Base-by-base conservation (phyloP, 2,888 invertebrate genomes). In the Eurytoma californica region DNA sequence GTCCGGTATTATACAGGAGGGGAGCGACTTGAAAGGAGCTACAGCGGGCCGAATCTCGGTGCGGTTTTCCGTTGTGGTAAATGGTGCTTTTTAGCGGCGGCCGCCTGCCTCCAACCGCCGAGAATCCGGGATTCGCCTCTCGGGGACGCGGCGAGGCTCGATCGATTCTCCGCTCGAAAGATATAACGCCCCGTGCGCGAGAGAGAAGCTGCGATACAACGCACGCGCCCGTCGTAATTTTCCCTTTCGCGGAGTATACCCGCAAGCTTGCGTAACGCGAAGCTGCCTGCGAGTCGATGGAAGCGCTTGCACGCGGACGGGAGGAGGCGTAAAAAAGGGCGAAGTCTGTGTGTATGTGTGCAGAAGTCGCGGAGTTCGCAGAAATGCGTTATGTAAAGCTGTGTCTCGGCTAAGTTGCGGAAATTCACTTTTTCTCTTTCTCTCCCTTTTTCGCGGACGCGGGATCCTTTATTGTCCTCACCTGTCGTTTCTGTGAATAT, bases 51-150 rank as follows among this genome's bases (percentile, higher is more conserved):
- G 13, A n/a, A n/a, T n/a, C 85, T 53, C 53, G 53, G 53, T 53
- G 53, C n/a, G 53, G 53, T 53, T 53, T n/a, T 53, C 53, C n/a
- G 53, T 53, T 61, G 53, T 30, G 81, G 84, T 84, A 84, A 86
- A 86, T 86, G 86, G 86, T 84, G 84, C 84, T 85, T 86, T 86
- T 85, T 84, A 84, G 84, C 82, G 85, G 83, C 83, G 83, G 83
- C 65, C 18, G 39, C 18, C 61, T 68, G 72, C 20, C 16, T 58
- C 16, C 47, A 14, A 13, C 60, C 67, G 66, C 47, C 14, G 20
- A 66, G 72, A 72, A 66, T 72, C 72, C 72, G 39, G 49, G 77
- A 73, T 61, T 39, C 63, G 63, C 63, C 16, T 49, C 55, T 47
- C 58, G 51, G 28, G 20, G 18, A 28, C 24, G 63, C 13, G 20